Percentiles rank a stretch among this genome's conserved stretches.
Conservation (phyloP, 2,888 invertebrate genomes). For the Drosophila falleni region DNA sequence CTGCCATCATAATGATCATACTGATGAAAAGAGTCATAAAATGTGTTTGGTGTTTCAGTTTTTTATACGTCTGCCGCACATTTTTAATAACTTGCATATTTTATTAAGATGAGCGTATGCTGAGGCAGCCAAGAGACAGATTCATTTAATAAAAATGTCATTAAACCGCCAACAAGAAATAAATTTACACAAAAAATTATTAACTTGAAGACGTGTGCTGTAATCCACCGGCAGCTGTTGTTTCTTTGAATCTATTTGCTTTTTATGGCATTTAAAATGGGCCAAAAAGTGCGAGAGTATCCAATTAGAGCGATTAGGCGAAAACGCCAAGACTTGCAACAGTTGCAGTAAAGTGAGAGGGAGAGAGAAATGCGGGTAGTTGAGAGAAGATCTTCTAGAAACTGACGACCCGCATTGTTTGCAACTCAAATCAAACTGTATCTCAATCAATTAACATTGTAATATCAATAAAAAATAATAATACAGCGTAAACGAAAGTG, state of each 20-base stretch:
- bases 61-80: conserved; percentile 10
- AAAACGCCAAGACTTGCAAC: conserved; percentile 9
- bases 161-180: conserved; percentile 54
- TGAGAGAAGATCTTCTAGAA: not conserved
- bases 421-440: conserved; percentile 55
- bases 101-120: conserved; percentile 53
- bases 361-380: conserved; percentile 19
- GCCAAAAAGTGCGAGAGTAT: not conserved
- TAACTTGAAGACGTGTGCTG: conserved; percentile 29
- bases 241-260: conserved; percentile 12
- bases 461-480: conserved; percentile 54
- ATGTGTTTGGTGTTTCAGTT: conserved; percentile 53
- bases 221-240: conserved; percentile 22
- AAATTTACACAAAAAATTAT: conserved; percentile 44
- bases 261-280: conserved; percentile 70
- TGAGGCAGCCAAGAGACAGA: conserved; percentile 42
- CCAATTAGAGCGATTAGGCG: conserved; percentile 42
- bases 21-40: conserved; percentile 74
- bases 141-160: conserved; percentile 74
- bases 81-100: conserved; percentile 73
- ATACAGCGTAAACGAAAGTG: conserved; percentile 52
- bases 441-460: conserved; percentile 64
- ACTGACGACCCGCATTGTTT: conserved; percentile 40
- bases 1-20: conserved; percentile 33
- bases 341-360: not conserved